Percentiles rank a stretch among this genome's conserved stretches.
Evolutionary conservation across 1,140 invertebrate genomes (phyloP).

Genomic region (Papilio xuthus): DNA sequence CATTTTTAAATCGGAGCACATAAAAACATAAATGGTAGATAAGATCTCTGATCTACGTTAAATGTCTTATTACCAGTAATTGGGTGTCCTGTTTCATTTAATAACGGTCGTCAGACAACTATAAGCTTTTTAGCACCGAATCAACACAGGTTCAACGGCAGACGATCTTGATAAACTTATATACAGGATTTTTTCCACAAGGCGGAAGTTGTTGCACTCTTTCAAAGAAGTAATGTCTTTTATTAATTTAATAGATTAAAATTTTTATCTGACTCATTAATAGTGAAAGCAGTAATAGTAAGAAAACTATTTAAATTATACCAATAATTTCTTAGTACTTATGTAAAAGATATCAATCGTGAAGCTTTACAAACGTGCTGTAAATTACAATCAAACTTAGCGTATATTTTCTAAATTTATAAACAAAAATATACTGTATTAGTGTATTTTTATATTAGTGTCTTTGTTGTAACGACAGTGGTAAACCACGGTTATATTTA

Average conservation of each 20-base stretch:
- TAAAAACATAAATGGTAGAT: not conserved
- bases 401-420: too few species aligned
- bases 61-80: constrained; percentile 14
- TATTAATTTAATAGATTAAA: not conserved
- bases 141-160: not conserved
- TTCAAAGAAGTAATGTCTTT: not conserved
- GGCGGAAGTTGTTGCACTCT: not conserved
- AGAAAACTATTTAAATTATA: too few species aligned
- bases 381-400: too few species aligned
- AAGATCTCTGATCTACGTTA: constrained; percentile 2
- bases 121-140: not conserved
- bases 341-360: not conserved
- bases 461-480: too few species aligned
- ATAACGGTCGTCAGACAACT: not conserved
- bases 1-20: not conserved
- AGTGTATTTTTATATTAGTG: too few species aligned
- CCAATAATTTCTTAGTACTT: too few species aligned
- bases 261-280: not conserved
- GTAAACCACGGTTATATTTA: too few species aligned
- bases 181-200: too few species aligned
- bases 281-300: not conserved
- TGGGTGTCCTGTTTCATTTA: not conserved
- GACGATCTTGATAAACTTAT: not conserved
- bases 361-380: too few species aligned
- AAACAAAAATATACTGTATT: too few species aligned